Base-by-base conservation (phyloP, 2,888 invertebrate genomes). In the Clistopyga incitator region DNA sequence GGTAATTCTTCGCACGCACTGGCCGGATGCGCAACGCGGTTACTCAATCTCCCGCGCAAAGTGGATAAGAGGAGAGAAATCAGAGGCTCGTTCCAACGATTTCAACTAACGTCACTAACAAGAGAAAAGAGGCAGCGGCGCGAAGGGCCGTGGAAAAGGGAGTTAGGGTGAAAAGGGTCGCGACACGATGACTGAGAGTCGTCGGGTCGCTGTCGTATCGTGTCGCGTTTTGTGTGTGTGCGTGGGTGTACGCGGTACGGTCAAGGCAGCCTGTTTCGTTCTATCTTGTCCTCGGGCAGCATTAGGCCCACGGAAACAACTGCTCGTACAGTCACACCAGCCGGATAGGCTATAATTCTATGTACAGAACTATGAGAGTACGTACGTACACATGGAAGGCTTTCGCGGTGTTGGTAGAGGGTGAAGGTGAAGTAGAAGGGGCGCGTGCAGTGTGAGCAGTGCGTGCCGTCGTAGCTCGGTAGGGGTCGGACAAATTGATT, bases 401-500 rank as follows among this genome's bases (percentile, higher is more conserved):
- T 45, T 29, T 25, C 15, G 59, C 29, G 29, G 78, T 54, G 81
- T 72, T 81, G 87, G 59, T 45, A 70, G 65, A 54, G 64, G 61
- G 54, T n/a, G 45, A 79, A 72, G 82, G 81, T 78, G 76, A 68
- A 74, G 77, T 42, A 77, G 76, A 34, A 56, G 75, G 65, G 79
- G 84, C 50, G 84, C 80, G 64, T 54, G 72, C 82, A 67, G 78
- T 77, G 87, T 89, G 86, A 88, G 87, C 87, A 71, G 78, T 81
- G 87, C 89, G 87, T 89, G 88, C 88, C 84, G 83, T 76, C 86
- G 81, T 87, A 83, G 82, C 90, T 85, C 89, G 86, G 91, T 90
- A 88, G 89, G 92, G 89, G 91, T 90, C 90, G 90, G 87, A 90
- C 92, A 93, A 93, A 93, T 93, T 93, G 93, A 93, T 93, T 93